Evolutionary conservation across 2,797 vertebrate species (phyloP), one percentile per base, ranked within the genome.

Genomic region (Vultur gryphus): DNA sequence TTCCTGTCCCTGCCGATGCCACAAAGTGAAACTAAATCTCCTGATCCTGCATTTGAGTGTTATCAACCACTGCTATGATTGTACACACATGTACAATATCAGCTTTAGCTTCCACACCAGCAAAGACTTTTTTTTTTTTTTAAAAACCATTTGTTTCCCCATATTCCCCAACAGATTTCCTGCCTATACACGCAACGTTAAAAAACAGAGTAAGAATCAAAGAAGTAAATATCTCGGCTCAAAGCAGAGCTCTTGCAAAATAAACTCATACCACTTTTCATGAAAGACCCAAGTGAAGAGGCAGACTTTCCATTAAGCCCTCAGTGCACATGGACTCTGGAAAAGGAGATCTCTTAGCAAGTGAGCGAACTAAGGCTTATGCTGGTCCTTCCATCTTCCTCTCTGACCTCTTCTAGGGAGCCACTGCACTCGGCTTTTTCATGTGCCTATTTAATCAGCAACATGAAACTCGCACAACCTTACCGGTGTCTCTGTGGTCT

Each of bases 11-110:
- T 76, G 25, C 39, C 37, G 54, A 48, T 2, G 33, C 39, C 51
- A 48, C 70, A 82, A 96, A 95, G 62, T 20, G 76, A 96, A 97
- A 93, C 65, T 65, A 69, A 73, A 92, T 19, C 71, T 92, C 59
- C 31, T 61, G 41, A 51, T 62, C 51, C 41, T 73, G 49, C 15
- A 18, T 58, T 61, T 48, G 64, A 71, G 49, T 6, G 13, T 61
- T 69, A 72, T 16, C 55, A 65, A 33, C 24, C 46, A 51, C 28
- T 24, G 35, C 62, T 51, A 7, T 8, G 31, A 64, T 4, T 43
- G 29, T 8, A 79, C 20, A 52, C 0, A 0, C n/a, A 51, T 5
- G 16, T 29, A 79, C 15, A 46, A 2, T 20, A 64, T 11, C 46
- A 81, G 31, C 62, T 28, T 71, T 26, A 55, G n/a, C 37, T 65